phyloP scores from a whole-genome alignment of 2,113 vertebrate genomes.

The Apistogramma diplotaenia region DNA sequence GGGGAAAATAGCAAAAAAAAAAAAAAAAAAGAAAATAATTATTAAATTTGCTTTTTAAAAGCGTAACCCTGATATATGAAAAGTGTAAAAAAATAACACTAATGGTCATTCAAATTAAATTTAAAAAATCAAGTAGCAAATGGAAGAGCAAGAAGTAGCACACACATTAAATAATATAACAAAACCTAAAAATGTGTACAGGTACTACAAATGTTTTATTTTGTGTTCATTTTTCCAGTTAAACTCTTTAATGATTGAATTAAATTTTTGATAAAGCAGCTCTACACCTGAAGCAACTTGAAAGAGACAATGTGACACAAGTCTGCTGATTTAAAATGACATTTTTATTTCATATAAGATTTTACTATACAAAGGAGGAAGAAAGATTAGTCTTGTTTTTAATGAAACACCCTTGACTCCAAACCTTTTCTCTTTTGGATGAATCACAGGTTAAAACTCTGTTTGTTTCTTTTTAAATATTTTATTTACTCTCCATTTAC shows the following conservation, averaged over 20 bases:
- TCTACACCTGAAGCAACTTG: not conserved
- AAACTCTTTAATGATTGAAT: not conserved
- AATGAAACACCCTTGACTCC: not conserved
- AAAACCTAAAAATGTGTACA: too few relatives aligned
- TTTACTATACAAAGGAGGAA: not conserved
- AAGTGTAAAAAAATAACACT: not conserved
- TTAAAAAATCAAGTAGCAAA: too few relatives aligned
- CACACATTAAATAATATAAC: too few relatives aligned
- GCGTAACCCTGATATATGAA: fast-evolving
- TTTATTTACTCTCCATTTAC: not conserved
- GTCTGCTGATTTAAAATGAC: too few relatives aligned
- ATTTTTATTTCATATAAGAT: not conserved
- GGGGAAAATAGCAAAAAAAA: too few relatives aligned
- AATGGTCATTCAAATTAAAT: not conserved
- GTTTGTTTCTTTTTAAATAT: too few relatives aligned
- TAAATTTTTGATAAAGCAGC: not conserved
- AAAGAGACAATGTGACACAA: not conserved
- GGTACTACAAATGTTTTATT: too few relatives aligned
- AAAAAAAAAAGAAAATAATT: not conserved
- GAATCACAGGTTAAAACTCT: not conserved
- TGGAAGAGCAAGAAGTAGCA: too few relatives aligned
- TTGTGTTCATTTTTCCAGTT: too few relatives aligned
- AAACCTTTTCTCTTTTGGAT: not conserved
- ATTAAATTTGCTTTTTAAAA: not conserved
- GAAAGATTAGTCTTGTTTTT: not conserved